Base-by-base conservation (phyloP, 2,797 vertebrate species). In the Synaphobranchus kaupii region DNA sequence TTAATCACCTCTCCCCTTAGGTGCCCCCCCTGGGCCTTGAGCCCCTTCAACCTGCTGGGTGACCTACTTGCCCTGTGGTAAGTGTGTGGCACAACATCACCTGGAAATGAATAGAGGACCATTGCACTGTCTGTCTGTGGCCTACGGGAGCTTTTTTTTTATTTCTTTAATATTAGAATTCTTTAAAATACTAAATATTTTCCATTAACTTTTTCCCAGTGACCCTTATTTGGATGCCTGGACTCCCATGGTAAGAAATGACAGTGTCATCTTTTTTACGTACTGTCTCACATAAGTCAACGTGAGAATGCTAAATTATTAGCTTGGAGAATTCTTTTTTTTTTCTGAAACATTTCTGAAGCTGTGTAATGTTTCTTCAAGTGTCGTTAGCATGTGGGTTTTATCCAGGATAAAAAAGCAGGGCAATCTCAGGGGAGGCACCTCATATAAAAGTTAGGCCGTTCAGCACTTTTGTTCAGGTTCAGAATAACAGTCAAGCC, bases 31-130 rank as follows among this genome's bases (percentile, higher is more conserved):
- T 86, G 86, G 84, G 56, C 89, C 78, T 54, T 54, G 83, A 39
- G 90, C 93, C 91, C 91, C 48, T 85, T 91, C 89, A 92, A 95
- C 95, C 95, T 93, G 89, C 92, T 93, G 92, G 88, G 88, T 94
- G 95, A 96, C 95, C 95, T 88, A 88, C 94, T 93, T 94, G 93
- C 94, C 93, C 93, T 89, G 91, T 92, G 94, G 94, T 96, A 96
- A 96, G 95, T 90, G 94, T 92, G 89, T 92, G 93, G 94, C 94
- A 95, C 93, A 92, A 93, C 91, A 92, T 94, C 93, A 92, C 94
- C 94, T 91, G 93, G 92, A 96, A 95, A 96, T 95, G 95, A 96
- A 96, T 95, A 96, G 94, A 93, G 92, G 92, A 93, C 92, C 91
- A 94, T 92, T 90, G 93, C 86, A 91, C 93, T 92, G 90, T 94